A percentile compares a stretch with the other conserved stretches of the same genome.
phyloP scores from a whole-genome alignment of 2,113 vertebrate genomes.

The Aix galericulata region DNA sequence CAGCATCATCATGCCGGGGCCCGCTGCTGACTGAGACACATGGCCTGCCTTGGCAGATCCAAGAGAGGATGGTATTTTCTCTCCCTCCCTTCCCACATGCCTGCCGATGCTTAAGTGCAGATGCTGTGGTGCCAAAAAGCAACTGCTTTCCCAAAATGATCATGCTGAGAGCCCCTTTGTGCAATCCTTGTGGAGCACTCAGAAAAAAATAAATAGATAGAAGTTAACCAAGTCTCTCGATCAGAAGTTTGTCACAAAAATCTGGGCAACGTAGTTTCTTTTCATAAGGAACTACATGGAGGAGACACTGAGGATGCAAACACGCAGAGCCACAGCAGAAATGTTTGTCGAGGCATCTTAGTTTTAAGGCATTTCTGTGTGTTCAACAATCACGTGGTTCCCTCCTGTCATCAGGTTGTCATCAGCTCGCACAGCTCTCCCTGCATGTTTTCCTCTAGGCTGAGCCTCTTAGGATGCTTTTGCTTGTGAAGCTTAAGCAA shows the following conservation, averaged over 20 bases:
- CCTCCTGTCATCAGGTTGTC: not conserved
- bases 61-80: not conserved
- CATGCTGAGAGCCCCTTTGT: rapidly evolving
- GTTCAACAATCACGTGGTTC: not conserved
- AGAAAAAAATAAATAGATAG: not conserved
- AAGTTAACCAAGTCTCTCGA: not conserved
- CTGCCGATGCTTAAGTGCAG: rapidly evolving
- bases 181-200: not conserved
- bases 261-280: not conserved
- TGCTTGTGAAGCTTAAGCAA: not conserved
- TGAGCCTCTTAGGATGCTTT: not conserved
- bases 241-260: not conserved
- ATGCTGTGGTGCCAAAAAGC: not conserved
- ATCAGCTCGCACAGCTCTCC: not conserved
- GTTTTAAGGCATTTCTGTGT: constrained; percentile 4
- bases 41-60: not conserved
- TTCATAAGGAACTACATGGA: not conserved
- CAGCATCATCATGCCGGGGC: rapidly evolving
- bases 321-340: not conserved
- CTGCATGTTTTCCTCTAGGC: not conserved
- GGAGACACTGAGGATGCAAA: not conserved
- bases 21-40: not conserved
- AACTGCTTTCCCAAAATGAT: not conserved
- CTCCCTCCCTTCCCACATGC: not conserved
- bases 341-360: not conserved